A percentile compares a stretch with the other conserved stretches of the same genome.
Conservation (phyloP, 2,113 vertebrate species). For the Noturus placidus region DNA sequence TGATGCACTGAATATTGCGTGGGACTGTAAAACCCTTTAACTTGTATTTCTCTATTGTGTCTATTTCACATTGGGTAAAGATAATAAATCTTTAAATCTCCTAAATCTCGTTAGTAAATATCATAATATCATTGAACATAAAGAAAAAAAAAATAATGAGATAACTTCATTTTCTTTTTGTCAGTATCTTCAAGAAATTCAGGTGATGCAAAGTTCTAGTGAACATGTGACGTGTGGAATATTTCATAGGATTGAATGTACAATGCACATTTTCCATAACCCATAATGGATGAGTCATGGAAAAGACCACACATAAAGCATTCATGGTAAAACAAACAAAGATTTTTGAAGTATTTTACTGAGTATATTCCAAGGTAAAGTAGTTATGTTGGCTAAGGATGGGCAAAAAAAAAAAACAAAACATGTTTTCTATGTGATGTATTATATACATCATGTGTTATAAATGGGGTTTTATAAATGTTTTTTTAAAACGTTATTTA, state of each 20-base stretch:
- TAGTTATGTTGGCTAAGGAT: background rate
- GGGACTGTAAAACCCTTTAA: no score
- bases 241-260: no score
- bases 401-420: background rate
- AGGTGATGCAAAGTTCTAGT: background rate
- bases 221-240: background rate
- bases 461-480: background rate
- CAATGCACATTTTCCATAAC: no score
- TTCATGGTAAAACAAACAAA: background rate
- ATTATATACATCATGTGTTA: background rate
- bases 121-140: background rate
- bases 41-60: background rate
- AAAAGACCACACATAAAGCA: background rate
- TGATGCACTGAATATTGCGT: background rate
- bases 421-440: background rate
- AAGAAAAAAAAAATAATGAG: background rate
- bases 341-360: background rate
- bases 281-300: no score
- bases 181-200: background rate
- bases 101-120: background rate
- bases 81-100: background rate
- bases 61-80: background rate
- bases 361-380: background rate
- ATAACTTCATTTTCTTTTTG: background rate
- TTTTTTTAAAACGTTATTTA: no score